Percentiles rank a stretch among this genome's conserved stretches.
phyloP scores from a whole-genome alignment of 2,113 vertebrate genomes.

The Pristiophorus japonicus region DNA sequence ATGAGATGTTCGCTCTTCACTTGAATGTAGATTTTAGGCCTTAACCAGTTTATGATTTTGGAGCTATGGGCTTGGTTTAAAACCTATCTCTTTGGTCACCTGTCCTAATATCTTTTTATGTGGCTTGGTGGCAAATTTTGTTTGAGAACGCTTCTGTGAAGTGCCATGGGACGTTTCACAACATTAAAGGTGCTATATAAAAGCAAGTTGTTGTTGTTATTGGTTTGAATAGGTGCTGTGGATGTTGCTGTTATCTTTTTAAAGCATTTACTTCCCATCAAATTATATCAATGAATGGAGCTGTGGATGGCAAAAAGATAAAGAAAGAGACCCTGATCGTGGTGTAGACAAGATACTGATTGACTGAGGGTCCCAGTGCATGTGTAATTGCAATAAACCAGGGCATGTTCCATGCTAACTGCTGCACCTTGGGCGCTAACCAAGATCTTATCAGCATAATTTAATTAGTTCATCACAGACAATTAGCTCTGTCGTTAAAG shows the following conservation, averaged over 20 bases:
- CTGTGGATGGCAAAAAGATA: neutral
- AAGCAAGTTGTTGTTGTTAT: neutral
- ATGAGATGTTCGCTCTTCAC: neutral
- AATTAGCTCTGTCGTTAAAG: slow-evolving; percentile 28
- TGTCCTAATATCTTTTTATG: neutral
- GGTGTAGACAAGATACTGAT: slow-evolving; percentile 10
- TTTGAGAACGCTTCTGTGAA: too few relatives aligned
- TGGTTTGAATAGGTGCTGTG: neutral
- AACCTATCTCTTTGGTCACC: neutral
- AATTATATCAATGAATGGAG: too few relatives aligned
- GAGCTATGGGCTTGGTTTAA: neutral
- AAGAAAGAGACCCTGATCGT: neutral
- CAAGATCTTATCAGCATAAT: slow-evolving; percentile 32
- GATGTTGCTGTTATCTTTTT: neutral
- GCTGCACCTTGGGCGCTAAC: neutral
- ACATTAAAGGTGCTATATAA: too few relatives aligned
- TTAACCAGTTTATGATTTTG: neutral
- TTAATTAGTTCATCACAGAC: slow-evolving; percentile 28
- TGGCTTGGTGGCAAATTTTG: too few relatives aligned
- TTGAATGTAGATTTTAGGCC: neutral
- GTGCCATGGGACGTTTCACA: too few relatives aligned
- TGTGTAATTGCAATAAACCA: neutral
- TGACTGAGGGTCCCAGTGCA: slow-evolving; percentile 5
- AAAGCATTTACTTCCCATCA: neutral
- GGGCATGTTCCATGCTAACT: neutral